phyloP scores from a whole-genome alignment of 2,888 invertebrate genomes.

The Macroteleia sp. region DNA sequence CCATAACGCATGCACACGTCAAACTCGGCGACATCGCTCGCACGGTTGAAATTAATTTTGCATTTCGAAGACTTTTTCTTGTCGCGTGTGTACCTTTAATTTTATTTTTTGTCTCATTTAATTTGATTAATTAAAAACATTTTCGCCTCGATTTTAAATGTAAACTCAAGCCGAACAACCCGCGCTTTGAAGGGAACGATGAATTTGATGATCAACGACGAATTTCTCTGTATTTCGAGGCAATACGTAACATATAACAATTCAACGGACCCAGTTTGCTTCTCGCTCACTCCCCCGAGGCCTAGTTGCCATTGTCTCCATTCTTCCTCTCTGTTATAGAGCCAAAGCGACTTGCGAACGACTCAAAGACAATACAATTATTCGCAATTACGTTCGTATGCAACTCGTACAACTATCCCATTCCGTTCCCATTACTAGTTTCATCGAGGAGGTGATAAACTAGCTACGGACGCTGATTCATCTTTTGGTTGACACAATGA shows the following conservation, averaged over 20 bases:
- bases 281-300: conserved; percentile 25
- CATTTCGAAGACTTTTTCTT: conserved; percentile 21
- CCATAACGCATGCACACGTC: conserved; percentile 25
- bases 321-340: conserved; percentile 42
- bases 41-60: conserved; percentile 28
- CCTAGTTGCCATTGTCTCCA: conserved; percentile 38
- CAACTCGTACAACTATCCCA: conserved; percentile 81
- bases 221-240: conserved; percentile 37
- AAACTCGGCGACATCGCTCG: conserved; percentile 14
- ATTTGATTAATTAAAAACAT: conserved; percentile 52
- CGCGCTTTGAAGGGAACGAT: conserved; percentile 26
- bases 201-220: conserved; percentile 49
- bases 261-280: conserved; percentile 31
- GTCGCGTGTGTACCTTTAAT: conserved; percentile 1
- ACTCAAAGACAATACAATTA: conserved; percentile 84
- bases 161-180: conserved; percentile 31
- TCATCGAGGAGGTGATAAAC: conserved; percentile 49
- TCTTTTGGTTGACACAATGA: conserved; percentile 31
- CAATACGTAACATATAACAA: conserved; percentile 61
- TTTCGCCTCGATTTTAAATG: conserved; percentile 18
- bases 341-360: conserved; percentile 74
- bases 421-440: conserved; percentile 79
- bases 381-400: conserved; percentile 83
- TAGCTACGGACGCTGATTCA: conserved; percentile 34
- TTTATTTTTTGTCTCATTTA: conserved; percentile 5